Evolutionary conservation across 2,113 vertebrate genomes (phyloP).

Genomic region (Arizona elegans): DNA sequence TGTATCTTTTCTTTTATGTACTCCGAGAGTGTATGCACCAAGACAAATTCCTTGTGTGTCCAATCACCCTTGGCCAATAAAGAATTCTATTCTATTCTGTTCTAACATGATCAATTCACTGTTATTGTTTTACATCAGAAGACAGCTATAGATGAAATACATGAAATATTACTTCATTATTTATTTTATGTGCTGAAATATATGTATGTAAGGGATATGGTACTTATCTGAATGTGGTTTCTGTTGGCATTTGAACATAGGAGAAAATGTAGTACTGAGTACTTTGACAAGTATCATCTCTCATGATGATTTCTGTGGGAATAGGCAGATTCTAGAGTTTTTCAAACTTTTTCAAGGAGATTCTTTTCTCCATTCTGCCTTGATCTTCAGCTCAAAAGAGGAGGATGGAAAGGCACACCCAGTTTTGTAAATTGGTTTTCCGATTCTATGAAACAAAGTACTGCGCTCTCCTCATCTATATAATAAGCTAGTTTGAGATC

Average conservation of each 20-base stretch:
- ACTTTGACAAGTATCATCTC: not conserved
- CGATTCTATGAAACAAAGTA: not conserved
- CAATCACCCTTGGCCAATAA: too few species aligned
- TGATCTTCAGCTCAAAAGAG: not conserved
- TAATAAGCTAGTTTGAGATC: not conserved
- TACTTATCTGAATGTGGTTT: not conserved
- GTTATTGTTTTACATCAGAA: not conserved
- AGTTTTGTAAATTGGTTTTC: not conserved
- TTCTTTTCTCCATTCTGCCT: not conserved
- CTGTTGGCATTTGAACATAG: not conserved
- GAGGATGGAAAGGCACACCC: not conserved
- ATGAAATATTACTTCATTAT: not conserved
- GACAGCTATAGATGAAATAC: not conserved
- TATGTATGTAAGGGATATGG: not conserved
- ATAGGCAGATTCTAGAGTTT: not conserved
- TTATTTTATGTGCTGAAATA: not conserved
- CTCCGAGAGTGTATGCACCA: too few species aligned
- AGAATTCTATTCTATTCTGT: too few species aligned
- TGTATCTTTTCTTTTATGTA: too few species aligned
- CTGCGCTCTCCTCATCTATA: not conserved
- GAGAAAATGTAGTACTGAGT: not conserved
- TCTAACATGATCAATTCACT: not conserved
- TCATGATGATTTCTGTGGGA: not conserved
- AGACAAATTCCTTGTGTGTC: too few species aligned
- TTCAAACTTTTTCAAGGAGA: not conserved